phyloP scores from a whole-genome alignment of 2,797 vertebrate species.

The Alouatta caraya region DNA sequence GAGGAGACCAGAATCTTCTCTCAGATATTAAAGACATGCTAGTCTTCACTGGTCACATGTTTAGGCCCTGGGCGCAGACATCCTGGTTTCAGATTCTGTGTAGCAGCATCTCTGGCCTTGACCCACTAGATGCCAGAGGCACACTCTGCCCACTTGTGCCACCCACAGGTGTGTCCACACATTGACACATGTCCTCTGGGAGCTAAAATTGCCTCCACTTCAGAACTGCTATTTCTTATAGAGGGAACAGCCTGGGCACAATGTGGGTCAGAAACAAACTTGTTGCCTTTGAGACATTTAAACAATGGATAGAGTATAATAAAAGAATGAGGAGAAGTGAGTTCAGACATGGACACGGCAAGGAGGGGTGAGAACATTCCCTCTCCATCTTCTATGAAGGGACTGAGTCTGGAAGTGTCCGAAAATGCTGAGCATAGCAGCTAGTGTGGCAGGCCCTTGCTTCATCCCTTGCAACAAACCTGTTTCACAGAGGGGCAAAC shows the following conservation, averaged over 20 bases:
- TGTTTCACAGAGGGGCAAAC: neutral
- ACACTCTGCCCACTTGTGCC: neutral
- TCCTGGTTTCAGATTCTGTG: neutral
- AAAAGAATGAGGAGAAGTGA: neutral
- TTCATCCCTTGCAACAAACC: neutral
- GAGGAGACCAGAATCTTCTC: neutral
- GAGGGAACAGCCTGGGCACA: neutral
- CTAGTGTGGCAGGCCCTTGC: rapidly evolving
- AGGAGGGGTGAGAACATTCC: neutral
- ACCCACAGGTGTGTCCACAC: neutral
- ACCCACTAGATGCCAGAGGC: rapidly evolving
- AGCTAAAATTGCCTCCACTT: no score
- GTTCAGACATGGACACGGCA: neutral
- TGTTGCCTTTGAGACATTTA: neutral
- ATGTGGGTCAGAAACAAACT: neutral
- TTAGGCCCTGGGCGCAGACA: neutral
- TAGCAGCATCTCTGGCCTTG: neutral
- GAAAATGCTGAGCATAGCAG: neutral
- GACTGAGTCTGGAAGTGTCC: neutral
- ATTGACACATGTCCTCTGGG: neutral
- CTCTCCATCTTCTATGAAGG: neutral
- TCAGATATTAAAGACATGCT: neutral
- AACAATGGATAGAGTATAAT: neutral
- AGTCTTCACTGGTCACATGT: neutral
- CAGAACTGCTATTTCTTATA: neutral